These are phyloP conservation scores for Portunus trituberculatus DNA, from an alignment of 1,140 invertebrate species.

Conservation along the genomic window DNA sequence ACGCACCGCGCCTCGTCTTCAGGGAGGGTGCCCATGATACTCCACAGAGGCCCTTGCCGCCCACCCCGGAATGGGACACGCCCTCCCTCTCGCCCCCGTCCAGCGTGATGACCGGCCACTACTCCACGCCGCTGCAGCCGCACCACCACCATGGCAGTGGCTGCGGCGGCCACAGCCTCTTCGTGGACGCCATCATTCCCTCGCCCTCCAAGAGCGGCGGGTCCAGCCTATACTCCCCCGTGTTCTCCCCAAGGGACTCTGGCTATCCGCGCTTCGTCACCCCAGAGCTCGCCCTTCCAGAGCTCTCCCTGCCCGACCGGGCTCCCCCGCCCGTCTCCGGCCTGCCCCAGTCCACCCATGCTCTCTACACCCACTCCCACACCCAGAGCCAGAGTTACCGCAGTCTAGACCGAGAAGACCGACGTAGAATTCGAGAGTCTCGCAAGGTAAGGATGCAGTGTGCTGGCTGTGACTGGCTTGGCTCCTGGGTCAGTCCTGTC, in stretches of 20 bases:
- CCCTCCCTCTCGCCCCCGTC: conserved; percentile 76
- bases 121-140: conserved; percentile 51
- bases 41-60: conserved; percentile 71
- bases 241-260: conserved; percentile 73
- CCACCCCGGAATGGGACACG: conserved; percentile 77
- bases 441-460: conserved; percentile 50
- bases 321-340: conserved; percentile 47
- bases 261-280: conserved; percentile 76
- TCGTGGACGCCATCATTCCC: conserved; percentile 68
- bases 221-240: conserved; percentile 74
- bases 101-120: conserved; percentile 65
- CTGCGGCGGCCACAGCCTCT: conserved; percentile 39
- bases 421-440: neutral
- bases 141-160: neutral
- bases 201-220: conserved; percentile 65
- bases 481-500: too few species aligned
- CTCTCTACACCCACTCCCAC: conserved; percentile 37
- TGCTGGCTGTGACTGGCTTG: too few species aligned
- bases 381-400: neutral
- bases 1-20: conserved; percentile 72
- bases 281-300: conserved; percentile 68
- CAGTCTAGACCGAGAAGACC: conserved; percentile 59
- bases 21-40: conserved; percentile 56
- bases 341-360: conserved; percentile 48
- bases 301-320: conserved; percentile 58